Evolutionary conservation across 2,888 invertebrate species (phyloP).

Genomic region (Mantis religiosa): DNA sequence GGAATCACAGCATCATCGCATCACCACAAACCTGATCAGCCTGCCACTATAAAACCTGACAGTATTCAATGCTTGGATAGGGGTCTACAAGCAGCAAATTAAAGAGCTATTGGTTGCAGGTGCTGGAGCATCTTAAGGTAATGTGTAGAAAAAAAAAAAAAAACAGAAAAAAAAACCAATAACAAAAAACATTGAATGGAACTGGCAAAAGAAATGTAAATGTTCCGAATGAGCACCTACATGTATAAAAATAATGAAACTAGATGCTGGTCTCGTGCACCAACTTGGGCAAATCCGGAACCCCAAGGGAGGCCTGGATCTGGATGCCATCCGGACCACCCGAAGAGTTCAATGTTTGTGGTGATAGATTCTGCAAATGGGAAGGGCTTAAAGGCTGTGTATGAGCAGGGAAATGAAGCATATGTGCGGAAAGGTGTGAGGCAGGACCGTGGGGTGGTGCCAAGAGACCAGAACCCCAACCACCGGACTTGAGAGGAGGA

Average conservation of each 20-base stretch:
- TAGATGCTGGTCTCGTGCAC: slow-evolving; percentile 71
- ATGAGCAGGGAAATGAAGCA: slow-evolving; percentile 29
- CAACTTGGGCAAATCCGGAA: slow-evolving; percentile 56
- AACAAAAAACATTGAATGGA: not conserved
- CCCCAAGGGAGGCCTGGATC: slow-evolving; percentile 37
- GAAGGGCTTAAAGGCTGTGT: slow-evolving; percentile 32
- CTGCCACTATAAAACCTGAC: slow-evolving; percentile 27
- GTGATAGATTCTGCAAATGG: slow-evolving; percentile 33
- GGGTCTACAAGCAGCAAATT: slow-evolving; percentile 22
- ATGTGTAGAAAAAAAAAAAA: not conserved
- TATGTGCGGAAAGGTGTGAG: slow-evolving; percentile 43
- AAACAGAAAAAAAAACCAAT: not conserved
- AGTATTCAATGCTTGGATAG: not conserved
- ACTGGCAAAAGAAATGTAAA: not conserved
- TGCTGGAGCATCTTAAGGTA: not conserved
- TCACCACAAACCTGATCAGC: slow-evolving; percentile 33
- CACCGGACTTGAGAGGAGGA: not conserved
- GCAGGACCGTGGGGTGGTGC: slow-evolving; percentile 45
- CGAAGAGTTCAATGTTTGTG: slow-evolving; percentile 35
- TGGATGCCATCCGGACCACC: slow-evolving; percentile 22
- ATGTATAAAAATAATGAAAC: slow-evolving; percentile 32
- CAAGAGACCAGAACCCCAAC: slow-evolving; percentile 31
- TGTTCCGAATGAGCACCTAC: slow-evolving; percentile 9
- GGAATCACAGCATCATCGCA: slow-evolving; percentile 26
- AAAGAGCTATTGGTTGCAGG: slow-evolving; percentile 6